Evolutionary conservation across 2,113 vertebrate species (phyloP).

Genomic region (Calidris pygmaea): DNA sequence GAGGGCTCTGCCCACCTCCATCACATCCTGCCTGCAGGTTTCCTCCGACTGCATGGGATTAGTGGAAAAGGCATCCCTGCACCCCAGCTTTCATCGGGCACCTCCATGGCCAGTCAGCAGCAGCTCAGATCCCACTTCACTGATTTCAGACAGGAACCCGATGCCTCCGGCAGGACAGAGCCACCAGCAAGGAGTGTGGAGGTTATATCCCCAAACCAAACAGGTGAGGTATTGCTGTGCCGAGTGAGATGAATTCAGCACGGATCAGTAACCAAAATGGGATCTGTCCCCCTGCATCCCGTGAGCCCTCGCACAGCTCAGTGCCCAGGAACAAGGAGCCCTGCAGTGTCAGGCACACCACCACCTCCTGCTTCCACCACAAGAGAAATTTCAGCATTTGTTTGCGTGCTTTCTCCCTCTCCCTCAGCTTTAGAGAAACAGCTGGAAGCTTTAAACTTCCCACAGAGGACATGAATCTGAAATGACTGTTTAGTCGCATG

Average conservation of each 20-base stretch:
- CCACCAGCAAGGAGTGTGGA: not conserved
- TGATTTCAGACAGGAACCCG: not conserved
- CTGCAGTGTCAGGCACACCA: not conserved
- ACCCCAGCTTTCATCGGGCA: not conserved
- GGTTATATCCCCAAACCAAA: not conserved
- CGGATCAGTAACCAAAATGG: not conserved
- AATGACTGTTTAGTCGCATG: not conserved
- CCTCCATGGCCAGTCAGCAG: not conserved
- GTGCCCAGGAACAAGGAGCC: not conserved
- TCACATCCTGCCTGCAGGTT: rapidly evolving
- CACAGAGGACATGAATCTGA: not conserved
- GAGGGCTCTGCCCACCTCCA: not conserved
- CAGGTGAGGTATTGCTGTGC: not conserved
- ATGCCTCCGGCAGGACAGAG: not conserved
- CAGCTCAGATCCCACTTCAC: not conserved
- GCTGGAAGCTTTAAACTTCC: not conserved
- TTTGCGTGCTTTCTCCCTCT: not conserved
- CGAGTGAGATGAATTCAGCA: not conserved
- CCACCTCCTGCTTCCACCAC: not conserved
- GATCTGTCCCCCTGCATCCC: not conserved
- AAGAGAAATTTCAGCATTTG: not conserved
- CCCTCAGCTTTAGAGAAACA: not conserved
- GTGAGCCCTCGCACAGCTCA: not conserved
- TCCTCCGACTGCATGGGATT: not conserved
- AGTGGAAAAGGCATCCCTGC: not conserved